These are phyloP conservation scores for Drosophila basisetae DNA, from an alignment of 2,888 invertebrate genomes.

Conservation along the genomic window DNA sequence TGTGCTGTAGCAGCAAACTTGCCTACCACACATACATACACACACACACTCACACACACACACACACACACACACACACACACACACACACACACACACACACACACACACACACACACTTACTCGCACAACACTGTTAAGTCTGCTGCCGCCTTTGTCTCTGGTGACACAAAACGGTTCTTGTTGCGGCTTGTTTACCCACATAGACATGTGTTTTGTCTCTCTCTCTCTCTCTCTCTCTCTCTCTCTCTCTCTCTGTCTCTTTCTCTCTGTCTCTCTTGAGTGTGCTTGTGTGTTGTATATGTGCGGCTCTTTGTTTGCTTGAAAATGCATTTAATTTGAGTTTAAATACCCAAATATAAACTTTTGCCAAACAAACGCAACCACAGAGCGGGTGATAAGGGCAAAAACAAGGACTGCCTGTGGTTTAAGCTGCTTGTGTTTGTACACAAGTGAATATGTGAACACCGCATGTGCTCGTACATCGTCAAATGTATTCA, in stretches of 20 bases:
- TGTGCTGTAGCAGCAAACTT: constrained; percentile 2
- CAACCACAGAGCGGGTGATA: constrained; percentile 52
- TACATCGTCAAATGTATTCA: constrained; percentile 5
- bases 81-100: constrained; percentile 6
- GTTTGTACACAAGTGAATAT: constrained; percentile 42
- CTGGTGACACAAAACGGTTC: constrained; percentile 73
- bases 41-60: neutral
- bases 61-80: neutral
- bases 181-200: constrained; percentile 62
- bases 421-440: constrained; percentile 61
- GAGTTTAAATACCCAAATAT: constrained; percentile 83
- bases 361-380: constrained; percentile 78
- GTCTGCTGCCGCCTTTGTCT: constrained; percentile 61
- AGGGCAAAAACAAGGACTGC: constrained; percentile 14
- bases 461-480: neutral
- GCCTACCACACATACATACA: constrained; percentile 2
- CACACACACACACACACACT: neutral
- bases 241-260: neutral
- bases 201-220: constrained; percentile 21
- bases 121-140: constrained; percentile 49
- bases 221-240: neutral
- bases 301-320: constrained; percentile 65
- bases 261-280: neutral
- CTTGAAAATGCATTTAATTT: constrained; percentile 83
- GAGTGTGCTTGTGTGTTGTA: constrained; percentile 17